phyloP scores from a whole-genome alignment of 2,797 vertebrate genomes.

The Gymnodraco acuticeps region DNA sequence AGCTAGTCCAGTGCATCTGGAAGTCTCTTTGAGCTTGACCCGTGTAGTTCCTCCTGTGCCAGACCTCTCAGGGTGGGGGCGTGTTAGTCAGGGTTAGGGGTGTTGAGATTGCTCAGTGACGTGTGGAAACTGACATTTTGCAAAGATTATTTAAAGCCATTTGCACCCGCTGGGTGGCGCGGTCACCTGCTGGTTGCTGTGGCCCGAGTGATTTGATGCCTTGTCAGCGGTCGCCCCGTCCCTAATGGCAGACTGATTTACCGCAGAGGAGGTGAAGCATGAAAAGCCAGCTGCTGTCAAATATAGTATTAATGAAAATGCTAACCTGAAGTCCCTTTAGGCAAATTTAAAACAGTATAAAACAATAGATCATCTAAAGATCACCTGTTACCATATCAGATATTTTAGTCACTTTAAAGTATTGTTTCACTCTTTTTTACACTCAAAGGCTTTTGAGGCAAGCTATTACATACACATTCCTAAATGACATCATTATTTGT shows the following conservation, averaged over 20 bases:
- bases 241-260: constrained; percentile 33
- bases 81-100: constrained; percentile 26
- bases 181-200: constrained; percentile 55
- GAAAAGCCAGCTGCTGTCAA: constrained; percentile 19
- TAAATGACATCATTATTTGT: constrained; percentile 1
- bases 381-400: not conserved
- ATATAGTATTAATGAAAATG: constrained; percentile 24
- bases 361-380: not conserved
- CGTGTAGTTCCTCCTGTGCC: constrained; percentile 34
- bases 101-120: constrained; percentile 49
- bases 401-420: not conserved
- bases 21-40: constrained; percentile 35
- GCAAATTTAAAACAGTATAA: too few relatives aligned
- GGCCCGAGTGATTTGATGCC: constrained; percentile 42
- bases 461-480: constrained; percentile 2
- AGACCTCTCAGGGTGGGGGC: constrained; percentile 11
- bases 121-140: constrained; percentile 72
- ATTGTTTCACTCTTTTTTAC: not conserved
- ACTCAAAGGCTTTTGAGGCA: not conserved
- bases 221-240: constrained; percentile 43
- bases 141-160: constrained; percentile 56
- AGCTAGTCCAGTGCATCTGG: not conserved
- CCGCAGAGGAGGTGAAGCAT: constrained; percentile 9
- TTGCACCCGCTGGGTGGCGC: constrained; percentile 41
- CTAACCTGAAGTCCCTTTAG: not conserved